Percentiles rank a stretch among this genome's conserved stretches.
Evolutionary conservation across 2,888 invertebrate genomes (phyloP).

Genomic region (Clivina fossor): DNA sequence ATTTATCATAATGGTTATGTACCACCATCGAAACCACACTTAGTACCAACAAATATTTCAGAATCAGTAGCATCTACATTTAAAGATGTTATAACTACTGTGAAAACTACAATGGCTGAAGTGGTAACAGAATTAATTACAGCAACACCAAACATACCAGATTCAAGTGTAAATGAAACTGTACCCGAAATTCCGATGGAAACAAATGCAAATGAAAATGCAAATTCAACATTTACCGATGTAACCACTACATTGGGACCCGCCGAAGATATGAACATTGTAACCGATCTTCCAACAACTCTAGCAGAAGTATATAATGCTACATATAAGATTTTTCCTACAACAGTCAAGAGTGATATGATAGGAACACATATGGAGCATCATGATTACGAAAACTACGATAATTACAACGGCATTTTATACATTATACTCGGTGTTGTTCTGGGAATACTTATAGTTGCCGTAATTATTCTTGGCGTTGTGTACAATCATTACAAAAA

Average conservation of each 20-base stretch:
- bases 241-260: neutral
- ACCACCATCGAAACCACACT: neutral
- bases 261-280: neutral
- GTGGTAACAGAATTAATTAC: neutral
- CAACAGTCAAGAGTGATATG: neutral
- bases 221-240: slow-evolving; percentile 1
- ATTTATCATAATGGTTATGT: too few species aligned
- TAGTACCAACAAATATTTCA: neutral
- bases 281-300: slow-evolving; percentile 13
- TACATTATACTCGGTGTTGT: slow-evolving; percentile 43
- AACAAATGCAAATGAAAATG: neutral
- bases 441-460: slow-evolving; percentile 40
- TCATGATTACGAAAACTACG: slow-evolving; percentile 17
- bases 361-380: slow-evolving; percentile 11
- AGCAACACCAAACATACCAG: neutral
- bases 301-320: neutral
- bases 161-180: neutral
- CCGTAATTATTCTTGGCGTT: slow-evolving; percentile 37
- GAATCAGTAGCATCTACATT: neutral
- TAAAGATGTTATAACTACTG: neutral
- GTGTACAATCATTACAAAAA: slow-evolving; percentile 41
- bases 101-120: neutral
- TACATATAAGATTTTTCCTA: neutral
- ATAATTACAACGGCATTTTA: slow-evolving; percentile 27
- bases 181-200: neutral